Conservation (phyloP, 2,888 invertebrate genomes). For the Parelbella ahira region DNA sequence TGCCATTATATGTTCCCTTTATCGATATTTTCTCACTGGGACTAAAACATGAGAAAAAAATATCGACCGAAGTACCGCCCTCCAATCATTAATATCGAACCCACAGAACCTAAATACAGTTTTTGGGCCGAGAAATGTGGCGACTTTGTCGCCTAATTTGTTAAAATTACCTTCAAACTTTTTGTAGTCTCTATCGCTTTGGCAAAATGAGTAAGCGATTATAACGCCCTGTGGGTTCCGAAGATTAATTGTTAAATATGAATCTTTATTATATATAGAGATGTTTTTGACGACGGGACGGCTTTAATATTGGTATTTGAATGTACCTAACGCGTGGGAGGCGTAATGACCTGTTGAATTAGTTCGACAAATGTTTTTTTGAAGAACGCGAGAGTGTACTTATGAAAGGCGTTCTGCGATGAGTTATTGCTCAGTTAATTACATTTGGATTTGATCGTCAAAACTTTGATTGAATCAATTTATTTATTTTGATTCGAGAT, state of each 20-base stretch:
- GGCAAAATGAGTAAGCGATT: slow-evolving; percentile 72
- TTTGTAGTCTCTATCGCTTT: slow-evolving; percentile 43
- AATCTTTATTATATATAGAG: slow-evolving; percentile 47
- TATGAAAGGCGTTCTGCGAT: slow-evolving; percentile 20
- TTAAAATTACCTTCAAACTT: slow-evolving; percentile 56
- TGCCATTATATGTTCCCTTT: slow-evolving; percentile 7
- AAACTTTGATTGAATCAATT: slow-evolving; percentile 31
- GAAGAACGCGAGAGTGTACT: slow-evolving; percentile 25
- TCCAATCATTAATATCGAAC: slow-evolving; percentile 46
- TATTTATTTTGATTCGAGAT: slow-evolving; percentile 28
- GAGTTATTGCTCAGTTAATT: slow-evolving; percentile 41
- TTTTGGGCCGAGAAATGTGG: slow-evolving; percentile 60
- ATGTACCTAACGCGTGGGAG: slow-evolving; percentile 56
- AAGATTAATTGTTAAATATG: slow-evolving; percentile 67
- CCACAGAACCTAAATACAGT: slow-evolving; percentile 23
- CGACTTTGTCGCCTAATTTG: slow-evolving; percentile 76
- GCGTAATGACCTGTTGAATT: slow-evolving; percentile 56
- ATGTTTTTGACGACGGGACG: slow-evolving; percentile 49
- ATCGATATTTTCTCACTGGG: slow-evolving; percentile 16
- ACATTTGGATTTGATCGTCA: slow-evolving; percentile 38
- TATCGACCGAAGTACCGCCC: slow-evolving; percentile 39
- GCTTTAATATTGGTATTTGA: slow-evolving; percentile 46
- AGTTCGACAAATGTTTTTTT: slow-evolving; percentile 38
- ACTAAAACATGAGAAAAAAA: slow-evolving; percentile 19
- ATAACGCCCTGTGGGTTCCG: slow-evolving; percentile 55